A percentile compares a stretch with the other conserved stretches of the same genome.
phyloP scores from a whole-genome alignment of 2,888 invertebrate genomes.

The Caenorhabditis japonica region DNA sequence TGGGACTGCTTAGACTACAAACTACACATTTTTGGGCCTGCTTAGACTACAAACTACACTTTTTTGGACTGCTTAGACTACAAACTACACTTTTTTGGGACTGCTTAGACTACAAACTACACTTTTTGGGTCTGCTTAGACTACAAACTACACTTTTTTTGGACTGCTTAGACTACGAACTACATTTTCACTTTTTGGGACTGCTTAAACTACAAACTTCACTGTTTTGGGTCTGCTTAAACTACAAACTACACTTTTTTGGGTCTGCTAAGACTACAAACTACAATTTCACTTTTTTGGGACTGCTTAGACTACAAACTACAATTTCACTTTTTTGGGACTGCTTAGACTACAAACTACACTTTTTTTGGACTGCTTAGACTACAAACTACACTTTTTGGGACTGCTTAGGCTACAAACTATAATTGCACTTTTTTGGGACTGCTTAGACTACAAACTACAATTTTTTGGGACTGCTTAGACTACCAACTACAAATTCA shows the following conservation, averaged over 20 bases:
- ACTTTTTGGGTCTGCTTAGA: not conserved
- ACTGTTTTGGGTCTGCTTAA: not conserved
- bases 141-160: too few species aligned
- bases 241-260: conserved; percentile 1
- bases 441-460: too few species aligned
- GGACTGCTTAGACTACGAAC: too few species aligned
- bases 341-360: too few species aligned
- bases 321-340: too few species aligned
- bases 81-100: too few species aligned
- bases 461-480: too few species aligned
- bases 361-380: too few species aligned
- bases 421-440: not conserved
- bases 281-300: not conserved
- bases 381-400: conserved; percentile 2
- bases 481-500: too few species aligned
- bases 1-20: conserved; percentile 6
- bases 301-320: too few species aligned
- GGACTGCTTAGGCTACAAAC: conserved; percentile 2
- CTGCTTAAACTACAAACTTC: conserved; percentile 6
- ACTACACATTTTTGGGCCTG: not conserved
- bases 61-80: not conserved
- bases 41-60: not conserved
- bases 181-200: too few species aligned
- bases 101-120: conserved; percentile 6
- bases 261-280: conserved; percentile 1